Base-by-base conservation (phyloP, 2,888 invertebrate species). In the Hyposoter dolosus region DNA sequence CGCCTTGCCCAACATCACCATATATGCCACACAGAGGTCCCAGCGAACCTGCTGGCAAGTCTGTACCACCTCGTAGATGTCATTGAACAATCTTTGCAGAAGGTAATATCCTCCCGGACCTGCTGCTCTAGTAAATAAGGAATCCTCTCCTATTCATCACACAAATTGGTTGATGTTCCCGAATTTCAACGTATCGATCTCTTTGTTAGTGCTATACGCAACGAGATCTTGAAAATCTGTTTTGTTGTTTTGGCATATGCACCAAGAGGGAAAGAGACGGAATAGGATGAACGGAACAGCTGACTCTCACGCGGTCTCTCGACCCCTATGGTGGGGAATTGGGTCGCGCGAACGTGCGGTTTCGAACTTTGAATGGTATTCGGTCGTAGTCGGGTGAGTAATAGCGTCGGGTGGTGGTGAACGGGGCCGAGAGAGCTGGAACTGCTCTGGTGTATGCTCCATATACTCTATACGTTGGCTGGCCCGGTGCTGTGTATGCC, bases 261-360 rank as follows among this genome's bases (percentile, higher is more conserved):
- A 72, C 28, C 15, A 19, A 43, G 19, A 23, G 53, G 43, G 9
- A 19, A 35, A 79, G 45, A 79, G 56, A 60, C 19, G 53, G 65
- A 12, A 40, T 63, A 81, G 40, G 78, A 84, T 72, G 56, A 77
- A 80, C 83, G 87, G 85, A 88, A 88, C 92, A 92, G 92, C 92
- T 92, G 92, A 92, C 91, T 91, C 89, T 86, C 82, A 75, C 74
- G 83, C 75, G 75, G 77, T 72, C 82, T 76, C 68, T 76, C 40
- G 68, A 50, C 68, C 65, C 65, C 72, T 72, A 74, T 79, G 78
- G 56, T 45, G 82, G 88, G 90, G 90, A 93, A 93, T 92, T 92
- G 90, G 92, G 93, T 92, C 92, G 92, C 92, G 92, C 92, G 92
- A 92, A 90, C 91, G 91, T 91, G 91, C 89, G 91, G 92, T 92